A percentile compares a stretch with the other conserved stretches of the same genome.
Conservation (phyloP, 2,113 vertebrate genomes). For the Verasper variegatus region DNA sequence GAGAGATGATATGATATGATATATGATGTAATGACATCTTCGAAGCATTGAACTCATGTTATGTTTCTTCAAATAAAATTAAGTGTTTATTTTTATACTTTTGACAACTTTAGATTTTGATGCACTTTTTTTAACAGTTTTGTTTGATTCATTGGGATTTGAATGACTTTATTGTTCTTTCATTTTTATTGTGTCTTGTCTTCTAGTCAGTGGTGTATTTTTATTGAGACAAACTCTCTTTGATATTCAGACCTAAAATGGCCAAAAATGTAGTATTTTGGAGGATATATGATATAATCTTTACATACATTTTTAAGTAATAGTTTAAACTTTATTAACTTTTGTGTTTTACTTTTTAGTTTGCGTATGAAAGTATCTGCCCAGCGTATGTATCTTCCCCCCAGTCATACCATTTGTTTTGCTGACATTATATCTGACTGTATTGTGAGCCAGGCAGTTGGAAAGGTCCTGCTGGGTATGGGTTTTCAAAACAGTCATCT, state of each 20-base stretch:
- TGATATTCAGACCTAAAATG: background rate
- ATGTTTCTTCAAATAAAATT: background rate
- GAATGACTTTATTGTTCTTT: background rate
- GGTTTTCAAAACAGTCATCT: background rate
- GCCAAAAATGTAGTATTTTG: background rate
- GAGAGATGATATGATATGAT: too few relatives aligned
- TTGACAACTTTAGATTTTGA: background rate
- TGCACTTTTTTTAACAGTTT: background rate
- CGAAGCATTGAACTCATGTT: background rate
- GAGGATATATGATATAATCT: background rate
- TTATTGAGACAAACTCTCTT: background rate
- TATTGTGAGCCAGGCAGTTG: background rate
- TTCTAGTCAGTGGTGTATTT: background rate
- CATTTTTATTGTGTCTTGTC: background rate
- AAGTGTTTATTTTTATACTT: background rate
- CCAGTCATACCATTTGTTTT: too few relatives aligned
- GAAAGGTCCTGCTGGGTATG: constrained; percentile 29
- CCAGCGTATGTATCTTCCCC: background rate
- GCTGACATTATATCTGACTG: background rate
- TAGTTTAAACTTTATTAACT: background rate
- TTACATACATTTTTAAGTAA: background rate
- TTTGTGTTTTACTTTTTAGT: background rate
- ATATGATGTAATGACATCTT: background rate
- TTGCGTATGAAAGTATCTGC: constrained; percentile 4
- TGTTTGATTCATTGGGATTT: background rate